A percentile compares a stretch with the other conserved stretches of the same genome.
Conservation (phyloP, 2,797 vertebrate species). For the Sitta carolinensis region DNA sequence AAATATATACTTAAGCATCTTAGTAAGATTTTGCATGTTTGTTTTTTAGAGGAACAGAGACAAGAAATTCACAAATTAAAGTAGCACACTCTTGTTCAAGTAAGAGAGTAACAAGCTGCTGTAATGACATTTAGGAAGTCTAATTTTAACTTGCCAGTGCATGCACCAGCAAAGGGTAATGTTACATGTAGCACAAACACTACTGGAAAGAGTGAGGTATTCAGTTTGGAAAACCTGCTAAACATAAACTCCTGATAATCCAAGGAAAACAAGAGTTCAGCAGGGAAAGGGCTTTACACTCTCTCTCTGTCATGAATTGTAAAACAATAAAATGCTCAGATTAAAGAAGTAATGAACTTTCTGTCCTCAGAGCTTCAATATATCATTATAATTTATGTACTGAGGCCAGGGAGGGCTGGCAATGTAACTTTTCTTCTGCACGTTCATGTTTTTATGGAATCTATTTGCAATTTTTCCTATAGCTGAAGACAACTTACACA, state of each 20-base stretch:
- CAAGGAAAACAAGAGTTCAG: constrained; percentile 39
- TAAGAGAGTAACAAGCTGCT: not conserved
- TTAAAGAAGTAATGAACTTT: not conserved
- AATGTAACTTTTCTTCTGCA: not conserved
- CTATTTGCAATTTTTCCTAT: not conserved
- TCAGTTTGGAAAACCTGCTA: constrained; percentile 47
- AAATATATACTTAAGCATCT: not conserved
- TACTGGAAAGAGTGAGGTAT: not conserved
- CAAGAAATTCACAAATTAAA: not conserved
- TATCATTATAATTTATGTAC: not conserved
- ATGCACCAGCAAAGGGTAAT: not conserved
- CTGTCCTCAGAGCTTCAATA: not conserved
- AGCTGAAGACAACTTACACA: not conserved
- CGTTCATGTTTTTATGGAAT: not conserved
- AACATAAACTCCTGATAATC: constrained; percentile 50
- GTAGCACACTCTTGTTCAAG: not conserved
- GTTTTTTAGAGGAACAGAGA: not conserved
- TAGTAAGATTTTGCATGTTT: not conserved
- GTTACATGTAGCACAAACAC: constrained; percentile 36
- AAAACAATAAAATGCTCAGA: not conserved
- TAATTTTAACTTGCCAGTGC: constrained; percentile 61
- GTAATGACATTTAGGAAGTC: constrained; percentile 59
- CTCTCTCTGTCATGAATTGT: not conserved
- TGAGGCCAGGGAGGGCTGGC: not conserved
- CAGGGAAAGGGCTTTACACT: constrained; percentile 7